Percentiles rank a stretch among this genome's conserved stretches.
Conservation (phyloP, 1,140 invertebrate genomes). For the Myzus persicae region DNA sequence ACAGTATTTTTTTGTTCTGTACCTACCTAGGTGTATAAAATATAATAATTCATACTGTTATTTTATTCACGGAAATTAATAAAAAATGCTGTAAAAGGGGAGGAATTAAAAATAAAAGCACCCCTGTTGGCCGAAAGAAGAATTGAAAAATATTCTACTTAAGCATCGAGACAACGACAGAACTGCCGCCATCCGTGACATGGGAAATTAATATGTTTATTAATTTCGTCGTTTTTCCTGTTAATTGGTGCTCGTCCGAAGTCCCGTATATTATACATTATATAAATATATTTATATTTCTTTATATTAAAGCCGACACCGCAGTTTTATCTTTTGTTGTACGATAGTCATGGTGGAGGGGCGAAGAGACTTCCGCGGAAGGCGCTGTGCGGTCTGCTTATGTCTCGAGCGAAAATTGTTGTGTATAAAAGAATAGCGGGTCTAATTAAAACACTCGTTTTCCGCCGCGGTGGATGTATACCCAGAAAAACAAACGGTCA, state of each 20-base stretch:
- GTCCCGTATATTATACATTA: background rate
- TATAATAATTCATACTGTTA: background rate
- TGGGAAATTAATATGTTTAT: constrained; percentile 36
- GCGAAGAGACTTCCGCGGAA: background rate
- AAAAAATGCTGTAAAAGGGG: background rate
- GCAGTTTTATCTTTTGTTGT: background rate
- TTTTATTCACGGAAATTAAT: background rate
- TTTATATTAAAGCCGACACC: background rate
- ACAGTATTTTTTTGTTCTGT: background rate
- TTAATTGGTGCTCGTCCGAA: constrained; percentile 15
- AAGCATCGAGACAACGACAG: background rate
- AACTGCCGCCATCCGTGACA: background rate
- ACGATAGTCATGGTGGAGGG: no score
- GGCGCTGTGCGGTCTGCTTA: background rate
- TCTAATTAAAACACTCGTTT: constrained; percentile 54
- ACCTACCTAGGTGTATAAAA: background rate
- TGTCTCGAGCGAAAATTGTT: background rate
- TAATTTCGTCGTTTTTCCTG: constrained; percentile 15
- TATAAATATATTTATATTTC: background rate
- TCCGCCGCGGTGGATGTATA: background rate
- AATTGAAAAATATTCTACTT: background rate
- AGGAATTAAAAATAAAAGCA: background rate
- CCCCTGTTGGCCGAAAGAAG: background rate
- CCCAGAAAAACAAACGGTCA: constrained; percentile 8
- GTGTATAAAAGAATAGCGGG: background rate